Evolutionary conservation across 2,888 invertebrate species (phyloP).

Genomic region (Chaetoderma sp.): DNA sequence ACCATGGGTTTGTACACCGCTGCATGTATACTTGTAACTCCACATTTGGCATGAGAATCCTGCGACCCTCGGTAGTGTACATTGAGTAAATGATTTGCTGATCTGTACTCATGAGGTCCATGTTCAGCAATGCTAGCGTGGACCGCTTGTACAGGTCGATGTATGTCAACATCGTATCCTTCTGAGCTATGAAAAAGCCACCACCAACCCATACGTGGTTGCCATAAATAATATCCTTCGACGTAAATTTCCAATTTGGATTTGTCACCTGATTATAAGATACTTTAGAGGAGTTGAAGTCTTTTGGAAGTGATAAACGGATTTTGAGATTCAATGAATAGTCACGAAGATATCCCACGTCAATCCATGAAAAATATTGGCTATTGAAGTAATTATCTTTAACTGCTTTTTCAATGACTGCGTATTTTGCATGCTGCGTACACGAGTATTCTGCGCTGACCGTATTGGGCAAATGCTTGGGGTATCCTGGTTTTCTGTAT

Average conservation of each 20-base stretch:
- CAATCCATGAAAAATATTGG: slow-evolving; percentile 23
- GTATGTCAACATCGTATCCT: neutral
- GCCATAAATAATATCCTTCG: slow-evolving; percentile 3
- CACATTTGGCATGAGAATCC: neutral
- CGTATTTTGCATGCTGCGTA: slow-evolving; percentile 22
- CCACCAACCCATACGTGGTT: slow-evolving; percentile 23
- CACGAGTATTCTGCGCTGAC: slow-evolving; percentile 17
- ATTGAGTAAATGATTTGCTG: slow-evolving; percentile 22
- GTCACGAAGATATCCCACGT: slow-evolving; percentile 25
- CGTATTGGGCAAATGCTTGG: slow-evolving; percentile 22
- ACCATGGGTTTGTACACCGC: too few relatives aligned
- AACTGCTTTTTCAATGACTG: slow-evolving; percentile 6
- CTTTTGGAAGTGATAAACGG: slow-evolving; percentile 1
- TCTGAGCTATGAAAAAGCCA: slow-evolving; percentile 12
- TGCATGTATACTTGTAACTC: neutral
- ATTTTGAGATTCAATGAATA: too few relatives aligned
- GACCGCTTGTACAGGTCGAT: slow-evolving; percentile 8
- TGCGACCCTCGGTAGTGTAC: slow-evolving; percentile 8
- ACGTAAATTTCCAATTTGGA: neutral
- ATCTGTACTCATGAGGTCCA: slow-evolving; percentile 11
- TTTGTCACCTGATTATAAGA: slow-evolving; percentile 2
- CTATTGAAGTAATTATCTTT: slow-evolving; percentile 5
- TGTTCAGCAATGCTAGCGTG: slow-evolving; percentile 2
- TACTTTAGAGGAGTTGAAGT: neutral
- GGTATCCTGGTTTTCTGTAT: slow-evolving; percentile 11